Conservation (phyloP, 2,888 invertebrate species). For the Ptilodon capucinus region DNA sequence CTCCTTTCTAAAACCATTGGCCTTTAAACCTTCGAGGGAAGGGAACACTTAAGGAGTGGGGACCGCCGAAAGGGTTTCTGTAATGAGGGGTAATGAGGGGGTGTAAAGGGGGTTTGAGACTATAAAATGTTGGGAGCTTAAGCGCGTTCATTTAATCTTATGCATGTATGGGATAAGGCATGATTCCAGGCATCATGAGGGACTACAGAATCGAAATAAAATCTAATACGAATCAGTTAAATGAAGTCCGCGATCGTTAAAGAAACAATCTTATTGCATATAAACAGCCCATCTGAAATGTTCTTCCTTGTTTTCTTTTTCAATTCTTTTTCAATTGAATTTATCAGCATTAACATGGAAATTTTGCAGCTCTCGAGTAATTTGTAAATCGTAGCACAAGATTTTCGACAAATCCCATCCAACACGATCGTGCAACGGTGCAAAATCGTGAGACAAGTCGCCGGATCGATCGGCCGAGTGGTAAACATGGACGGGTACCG, state of each 20-base stretch:
- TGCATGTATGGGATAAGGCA: no score
- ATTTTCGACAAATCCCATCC: conserved; percentile 27
- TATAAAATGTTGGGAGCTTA: conserved; percentile 23
- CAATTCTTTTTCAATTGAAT: conserved; percentile 26
- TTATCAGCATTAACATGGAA: conserved; percentile 25
- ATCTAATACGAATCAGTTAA: no score
- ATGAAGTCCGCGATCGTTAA: no score
- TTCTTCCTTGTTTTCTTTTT: conserved; percentile 8
- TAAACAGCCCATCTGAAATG: no score
- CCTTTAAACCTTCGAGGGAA: conserved; percentile 29
- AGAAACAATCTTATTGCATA: no score
- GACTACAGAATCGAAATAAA: no score
- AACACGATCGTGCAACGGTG: conserved; percentile 17
- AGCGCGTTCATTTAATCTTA: no score
- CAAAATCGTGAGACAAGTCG: conserved; percentile 41
- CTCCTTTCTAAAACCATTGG: conserved; percentile 28
- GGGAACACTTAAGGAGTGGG: conserved; percentile 22
- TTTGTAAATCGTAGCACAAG: conserved; percentile 32
- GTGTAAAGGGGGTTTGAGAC: conserved; percentile 9
- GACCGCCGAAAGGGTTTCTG: conserved; percentile 26
- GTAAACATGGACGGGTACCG: conserved; percentile 52
- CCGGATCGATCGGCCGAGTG: conserved; percentile 43
- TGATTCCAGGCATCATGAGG: no score
- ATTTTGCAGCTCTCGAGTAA: conserved; percentile 33
- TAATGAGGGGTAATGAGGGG: conserved; percentile 40